These are phyloP conservation scores for Bufo gargarizans DNA, from an alignment of 2,113 vertebrate genomes.

Conservation along the genomic window DNA sequence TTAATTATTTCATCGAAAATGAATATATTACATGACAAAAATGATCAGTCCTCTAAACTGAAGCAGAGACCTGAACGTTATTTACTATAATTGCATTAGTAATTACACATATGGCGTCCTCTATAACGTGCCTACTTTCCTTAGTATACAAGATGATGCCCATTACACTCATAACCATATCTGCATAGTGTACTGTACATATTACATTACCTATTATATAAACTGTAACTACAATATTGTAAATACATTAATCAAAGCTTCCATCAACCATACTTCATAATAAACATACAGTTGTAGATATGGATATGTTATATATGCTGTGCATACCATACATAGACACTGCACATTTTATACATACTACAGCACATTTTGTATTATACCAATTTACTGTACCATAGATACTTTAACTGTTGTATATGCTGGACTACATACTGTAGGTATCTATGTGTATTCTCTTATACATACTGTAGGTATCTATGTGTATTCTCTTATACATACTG, in stretches of 20 bases:
- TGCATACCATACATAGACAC: not conserved
- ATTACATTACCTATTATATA: not conserved
- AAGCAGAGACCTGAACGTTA: too few species aligned
- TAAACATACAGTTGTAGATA: not conserved
- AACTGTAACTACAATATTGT: not conserved
- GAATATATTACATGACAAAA: not conserved
- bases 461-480: not conserved
- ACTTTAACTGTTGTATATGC: not conserved
- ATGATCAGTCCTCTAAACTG: not conserved
- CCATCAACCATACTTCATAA: not conserved
- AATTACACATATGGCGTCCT: too few species aligned
- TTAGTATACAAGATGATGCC: too few species aligned
- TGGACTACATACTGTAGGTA: not conserved
- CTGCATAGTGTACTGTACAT: not conserved
- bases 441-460: not conserved
- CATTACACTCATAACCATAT: not conserved
- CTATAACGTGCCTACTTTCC: too few species aligned
- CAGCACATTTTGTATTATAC: not conserved
- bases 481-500: not conserved
- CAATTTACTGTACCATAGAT: not conserved
- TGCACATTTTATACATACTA: not conserved
- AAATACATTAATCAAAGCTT: not conserved
- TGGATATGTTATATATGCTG: not conserved
- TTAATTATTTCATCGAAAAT: conserved; percentile 17
- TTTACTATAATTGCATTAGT: too few species aligned